phyloP scores from a whole-genome alignment of 2,888 invertebrate genomes.

The Brachyptera risi region DNA sequence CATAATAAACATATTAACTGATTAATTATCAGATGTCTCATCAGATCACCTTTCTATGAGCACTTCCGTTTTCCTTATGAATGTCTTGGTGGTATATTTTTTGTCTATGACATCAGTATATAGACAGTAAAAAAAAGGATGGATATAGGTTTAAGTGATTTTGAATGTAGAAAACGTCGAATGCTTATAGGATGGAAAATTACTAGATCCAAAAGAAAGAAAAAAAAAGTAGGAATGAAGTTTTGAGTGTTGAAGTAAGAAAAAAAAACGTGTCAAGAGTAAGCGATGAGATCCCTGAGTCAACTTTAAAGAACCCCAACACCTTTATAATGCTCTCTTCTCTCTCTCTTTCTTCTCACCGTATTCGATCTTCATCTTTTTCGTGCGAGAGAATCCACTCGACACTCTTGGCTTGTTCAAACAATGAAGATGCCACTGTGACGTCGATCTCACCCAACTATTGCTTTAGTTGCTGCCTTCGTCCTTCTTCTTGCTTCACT shows the following conservation, averaged over 20 bases:
- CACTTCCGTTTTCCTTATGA: no score
- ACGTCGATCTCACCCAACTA: constrained; percentile 15
- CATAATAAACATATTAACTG: no score
- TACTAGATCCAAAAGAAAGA: no score
- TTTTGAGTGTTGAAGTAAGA: constrained; percentile 7
- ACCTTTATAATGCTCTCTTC: constrained; percentile 2
- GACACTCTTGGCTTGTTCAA: constrained; percentile 15
- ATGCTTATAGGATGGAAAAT: no score
- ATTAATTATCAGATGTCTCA: no score
- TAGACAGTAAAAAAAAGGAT: no score
- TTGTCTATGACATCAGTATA: no score
- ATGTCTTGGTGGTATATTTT: no score
- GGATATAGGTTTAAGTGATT: no score
- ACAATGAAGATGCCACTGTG: constrained; percentile 9
- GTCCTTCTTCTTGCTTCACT: constrained; percentile 5
- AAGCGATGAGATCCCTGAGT: constrained; percentile 19
- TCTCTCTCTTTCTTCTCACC: neutral
- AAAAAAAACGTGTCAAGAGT: constrained; percentile 15
- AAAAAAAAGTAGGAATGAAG: neutral
- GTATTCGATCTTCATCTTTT: constrained; percentile 2
- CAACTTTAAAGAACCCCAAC: constrained; percentile 18
- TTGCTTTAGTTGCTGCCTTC: constrained; percentile 5
- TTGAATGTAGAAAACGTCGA: no score
- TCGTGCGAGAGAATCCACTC: constrained; percentile 9
- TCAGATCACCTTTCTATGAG: no score